Evolutionary conservation across 2,113 vertebrate species (phyloP).

Genomic region (Siniperca chuatsi): DNA sequence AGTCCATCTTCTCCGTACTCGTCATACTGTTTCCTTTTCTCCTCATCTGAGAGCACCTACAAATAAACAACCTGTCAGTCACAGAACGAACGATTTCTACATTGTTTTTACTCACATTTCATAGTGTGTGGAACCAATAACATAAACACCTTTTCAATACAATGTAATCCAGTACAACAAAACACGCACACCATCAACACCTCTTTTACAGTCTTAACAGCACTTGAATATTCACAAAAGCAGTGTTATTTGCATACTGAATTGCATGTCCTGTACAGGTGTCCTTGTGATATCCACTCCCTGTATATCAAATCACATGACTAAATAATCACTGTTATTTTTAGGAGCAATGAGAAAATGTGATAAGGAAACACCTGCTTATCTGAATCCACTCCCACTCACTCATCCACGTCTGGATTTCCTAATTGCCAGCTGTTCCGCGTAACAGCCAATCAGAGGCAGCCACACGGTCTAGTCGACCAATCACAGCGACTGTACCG

Average conservation of each 20-base stretch:
- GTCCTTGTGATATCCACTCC: neutral
- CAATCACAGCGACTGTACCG: constrained; percentile 73
- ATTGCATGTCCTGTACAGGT: neutral
- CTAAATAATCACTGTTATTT: neutral
- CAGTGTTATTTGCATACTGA: neutral
- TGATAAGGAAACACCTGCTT: constrained; percentile 29
- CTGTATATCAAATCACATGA: too few relatives aligned
- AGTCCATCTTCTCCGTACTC: constrained; percentile 95
- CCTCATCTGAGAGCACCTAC: constrained; percentile 96
- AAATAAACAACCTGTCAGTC: constrained; percentile 8
- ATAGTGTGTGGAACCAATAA: neutral
- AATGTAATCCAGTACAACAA: neutral
- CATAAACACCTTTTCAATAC: neutral
- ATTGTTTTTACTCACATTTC: neutral
- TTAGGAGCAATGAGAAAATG: neutral
- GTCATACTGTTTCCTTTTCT: constrained; percentile 98
- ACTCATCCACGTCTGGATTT: constrained; percentile 62
- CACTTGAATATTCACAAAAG: neutral
- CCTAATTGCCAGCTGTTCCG: neutral
- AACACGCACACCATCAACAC: neutral
- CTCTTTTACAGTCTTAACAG: neutral
- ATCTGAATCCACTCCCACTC: constrained; percentile 8
- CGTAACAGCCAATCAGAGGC: constrained; percentile 79
- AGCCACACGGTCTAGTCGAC: constrained; percentile 83
- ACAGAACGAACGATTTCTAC: neutral